Evolutionary conservation across 2,888 invertebrate genomes (phyloP), one percentile per base, ranked within the genome.

Genomic region (Agelastica alni): DNA sequence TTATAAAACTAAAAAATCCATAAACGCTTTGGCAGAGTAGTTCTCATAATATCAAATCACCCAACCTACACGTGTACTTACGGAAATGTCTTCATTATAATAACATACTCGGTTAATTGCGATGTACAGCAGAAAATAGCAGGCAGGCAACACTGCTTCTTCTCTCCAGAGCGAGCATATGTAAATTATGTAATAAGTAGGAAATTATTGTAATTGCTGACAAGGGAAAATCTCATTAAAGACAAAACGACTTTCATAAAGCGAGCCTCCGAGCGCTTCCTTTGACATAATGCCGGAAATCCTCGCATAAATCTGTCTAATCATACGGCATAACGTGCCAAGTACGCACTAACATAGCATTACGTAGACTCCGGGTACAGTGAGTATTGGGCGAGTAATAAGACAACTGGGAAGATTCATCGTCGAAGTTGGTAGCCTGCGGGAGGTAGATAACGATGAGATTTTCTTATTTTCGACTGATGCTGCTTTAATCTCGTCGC

Each of bases 281-380:
- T 71, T 71, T 72, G 73, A 73, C 72, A 70, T 70, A 68, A 70
- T 67, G 69, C 69, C 70, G 71, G 70, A 73, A 74, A 74, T 74
- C 71, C 71, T 65, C 61, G 70, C 73, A 75, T 74, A 74, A 73
- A 74, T 74, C 73, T 72, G 71, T 75, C 74, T 74, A 75, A 75
- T 75, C 74, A 74, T 72, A 72, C 69, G 70, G 69, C 71, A 72
- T 74, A 74, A 75, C 72, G 73, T 75, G 72, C 72, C 71, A 73
- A 75, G 69, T 74, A 74, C 72, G 72, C 73, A 73, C 73, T 73
- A 72, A 72, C 72, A 71, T 67, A 70, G 73, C 63, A 74, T 74
- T 74, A 74, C 65, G 65, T 61, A 65, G 65, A 68, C 66, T 57
- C 41, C 51, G 37, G 37, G 44, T 34, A 45, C 18, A 39, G 22